These are phyloP conservation scores for Oryzias melastigma DNA, from an alignment of 2,113 vertebrate genomes.

Conservation along the genomic window DNA sequence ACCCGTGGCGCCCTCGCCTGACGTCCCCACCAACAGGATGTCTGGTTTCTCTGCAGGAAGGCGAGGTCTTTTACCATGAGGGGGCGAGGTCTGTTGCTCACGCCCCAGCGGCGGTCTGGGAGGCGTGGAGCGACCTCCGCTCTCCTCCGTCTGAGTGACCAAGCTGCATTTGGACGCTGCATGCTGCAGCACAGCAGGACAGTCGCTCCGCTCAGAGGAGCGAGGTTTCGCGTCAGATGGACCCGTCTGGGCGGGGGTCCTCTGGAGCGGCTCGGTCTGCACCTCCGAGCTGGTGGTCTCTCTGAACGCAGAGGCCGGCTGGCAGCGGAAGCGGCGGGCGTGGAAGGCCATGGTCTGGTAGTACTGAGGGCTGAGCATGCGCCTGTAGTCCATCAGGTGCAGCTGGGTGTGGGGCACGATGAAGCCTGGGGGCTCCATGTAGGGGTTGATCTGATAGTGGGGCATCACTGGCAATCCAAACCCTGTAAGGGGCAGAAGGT, in stretches of 20 bases:
- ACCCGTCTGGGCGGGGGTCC: not conserved
- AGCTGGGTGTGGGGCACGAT: conserved; percentile 73
- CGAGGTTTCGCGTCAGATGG: not conserved
- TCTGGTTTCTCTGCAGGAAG: conserved; percentile 46
- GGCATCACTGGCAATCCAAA: conserved; percentile 70
- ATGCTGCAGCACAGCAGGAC: conserved; percentile 1
- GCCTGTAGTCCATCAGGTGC: conserved; percentile 77
- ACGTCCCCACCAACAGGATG: conserved; percentile 38
- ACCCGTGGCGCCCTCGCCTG: conserved; percentile 2
- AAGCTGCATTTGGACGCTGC: conserved; percentile 46
- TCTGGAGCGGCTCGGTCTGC: conserved; percentile 72
- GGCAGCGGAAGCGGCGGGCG: conserved; percentile 69
- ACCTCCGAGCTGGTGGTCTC: conserved; percentile 72
- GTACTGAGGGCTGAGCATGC: conserved; percentile 70
- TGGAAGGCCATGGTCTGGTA: conserved; percentile 77
- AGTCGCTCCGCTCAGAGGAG: conserved; percentile 5
- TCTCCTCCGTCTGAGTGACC: conserved; percentile 74
- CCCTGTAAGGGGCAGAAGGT: conserved; percentile 37
- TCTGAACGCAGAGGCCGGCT: conserved; percentile 48
- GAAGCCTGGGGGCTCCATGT: conserved; percentile 72
- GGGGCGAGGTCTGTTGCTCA: too few relatives aligned
- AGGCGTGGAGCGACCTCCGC: conserved; percentile 63
- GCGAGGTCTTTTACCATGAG: not conserved
- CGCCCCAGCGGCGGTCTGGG: conserved; percentile 57
- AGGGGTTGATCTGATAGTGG: conserved; percentile 63